Conservation (phyloP, 2,113 vertebrate genomes). For the Oplegnathus fasciatus region DNA sequence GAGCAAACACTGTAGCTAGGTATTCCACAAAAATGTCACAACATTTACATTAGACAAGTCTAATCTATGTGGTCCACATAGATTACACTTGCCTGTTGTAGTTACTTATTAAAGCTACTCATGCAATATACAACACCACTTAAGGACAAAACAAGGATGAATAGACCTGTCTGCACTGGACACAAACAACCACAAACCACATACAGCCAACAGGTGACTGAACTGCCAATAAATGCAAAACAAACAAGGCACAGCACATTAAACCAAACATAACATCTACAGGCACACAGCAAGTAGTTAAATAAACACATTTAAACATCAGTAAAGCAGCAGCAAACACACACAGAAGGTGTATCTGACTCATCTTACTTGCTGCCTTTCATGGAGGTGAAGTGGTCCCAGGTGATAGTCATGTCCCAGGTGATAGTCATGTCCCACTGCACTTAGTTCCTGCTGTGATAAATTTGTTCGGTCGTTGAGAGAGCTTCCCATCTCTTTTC, state of each 20-base stretch:
- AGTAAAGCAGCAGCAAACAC: background rate
- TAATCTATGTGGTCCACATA: background rate
- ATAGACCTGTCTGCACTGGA: background rate
- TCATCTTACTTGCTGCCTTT: background rate
- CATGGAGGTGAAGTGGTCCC: background rate
- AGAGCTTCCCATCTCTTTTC: background rate
- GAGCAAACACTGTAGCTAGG: background rate
- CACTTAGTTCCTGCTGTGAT: too few relatives aligned
- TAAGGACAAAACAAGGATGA: background rate
- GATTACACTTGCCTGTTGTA: background rate
- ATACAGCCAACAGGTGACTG: constrained; percentile 7
- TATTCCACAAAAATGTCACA: too few relatives aligned
- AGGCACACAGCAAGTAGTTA: background rate
- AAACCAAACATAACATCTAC: background rate
- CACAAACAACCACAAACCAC: background rate
- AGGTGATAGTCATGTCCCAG: constrained; percentile 38
- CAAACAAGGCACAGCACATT: background rate
- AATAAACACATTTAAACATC: background rate
- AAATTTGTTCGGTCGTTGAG: too few relatives aligned
- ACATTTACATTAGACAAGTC: background rate
- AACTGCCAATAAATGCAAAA: background rate
- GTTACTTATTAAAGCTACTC: background rate
- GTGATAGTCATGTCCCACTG: constrained; percentile 25
- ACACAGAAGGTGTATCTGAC: background rate
- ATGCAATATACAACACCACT: background rate